Percentiles rank a stretch among this genome's conserved stretches.
Evolutionary conservation across 2,888 invertebrate species (phyloP).

Genomic region (Octonoba sinensis): DNA sequence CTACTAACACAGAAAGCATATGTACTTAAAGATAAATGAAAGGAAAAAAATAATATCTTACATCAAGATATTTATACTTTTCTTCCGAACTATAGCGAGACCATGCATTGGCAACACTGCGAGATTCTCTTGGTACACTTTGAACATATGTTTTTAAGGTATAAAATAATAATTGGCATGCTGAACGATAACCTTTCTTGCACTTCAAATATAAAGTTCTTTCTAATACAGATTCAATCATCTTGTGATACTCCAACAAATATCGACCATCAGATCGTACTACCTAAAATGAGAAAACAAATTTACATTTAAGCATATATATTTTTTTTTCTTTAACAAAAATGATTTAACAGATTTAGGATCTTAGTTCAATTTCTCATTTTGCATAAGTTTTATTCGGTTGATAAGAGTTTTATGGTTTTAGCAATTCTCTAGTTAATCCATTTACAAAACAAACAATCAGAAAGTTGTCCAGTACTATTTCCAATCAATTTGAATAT

Average conservation of each 20-base stretch:
- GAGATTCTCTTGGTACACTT: slow-evolving; percentile 77
- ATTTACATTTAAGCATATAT: too few relatives aligned
- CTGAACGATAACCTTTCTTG: slow-evolving; percentile 78
- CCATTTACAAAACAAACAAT: too few relatives aligned
- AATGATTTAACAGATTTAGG: too few relatives aligned
- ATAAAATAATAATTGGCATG: slow-evolving; percentile 77
- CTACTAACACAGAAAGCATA: too few relatives aligned
- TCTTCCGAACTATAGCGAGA: slow-evolving; percentile 36
- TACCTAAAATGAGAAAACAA: slow-evolving; percentile 72
- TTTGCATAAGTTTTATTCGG: too few relatives aligned
- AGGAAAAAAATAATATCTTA: slow-evolving; percentile 2
- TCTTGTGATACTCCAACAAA: slow-evolving; percentile 78
- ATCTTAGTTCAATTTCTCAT: too few relatives aligned
- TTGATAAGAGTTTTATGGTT: too few relatives aligned
- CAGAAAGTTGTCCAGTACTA: too few relatives aligned
- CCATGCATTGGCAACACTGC: slow-evolving; percentile 75
- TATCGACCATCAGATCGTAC: slow-evolving; percentile 79
- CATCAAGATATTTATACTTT: slow-evolving; percentile 34
- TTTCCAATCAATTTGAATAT: too few relatives aligned
- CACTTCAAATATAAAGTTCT: slow-evolving; percentile 80
- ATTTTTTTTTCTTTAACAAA: too few relatives aligned
- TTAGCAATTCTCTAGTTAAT: too few relatives aligned
- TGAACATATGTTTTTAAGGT: slow-evolving; percentile 76
- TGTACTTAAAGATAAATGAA: too few relatives aligned
- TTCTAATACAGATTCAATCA: slow-evolving; percentile 76